Conservation (phyloP, 2,888 invertebrate species). For the Epirrhoe tristata region DNA sequence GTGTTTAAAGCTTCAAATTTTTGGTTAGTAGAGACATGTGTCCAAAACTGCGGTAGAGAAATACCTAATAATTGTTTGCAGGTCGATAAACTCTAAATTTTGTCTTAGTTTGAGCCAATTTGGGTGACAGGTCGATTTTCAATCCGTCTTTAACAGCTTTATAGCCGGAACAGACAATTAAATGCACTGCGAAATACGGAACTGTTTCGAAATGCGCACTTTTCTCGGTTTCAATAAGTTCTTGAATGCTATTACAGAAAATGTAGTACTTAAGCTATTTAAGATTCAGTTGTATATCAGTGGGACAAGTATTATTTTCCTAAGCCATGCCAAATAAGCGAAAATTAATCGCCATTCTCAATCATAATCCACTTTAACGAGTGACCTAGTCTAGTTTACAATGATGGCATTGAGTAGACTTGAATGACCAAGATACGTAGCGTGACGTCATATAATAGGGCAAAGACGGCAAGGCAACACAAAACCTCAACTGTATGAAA, state of each 20-base stretch:
- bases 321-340: conserved; percentile 6
- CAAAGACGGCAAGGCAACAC: conserved; percentile 64
- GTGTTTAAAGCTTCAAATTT: no score
- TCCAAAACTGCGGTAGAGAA: no score
- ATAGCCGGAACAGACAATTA: no score
- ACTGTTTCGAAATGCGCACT: no score
- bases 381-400: conserved; percentile 33
- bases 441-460: conserved; percentile 37
- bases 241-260: not conserved
- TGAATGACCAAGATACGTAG: conserved; percentile 43
- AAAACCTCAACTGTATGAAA: conserved; percentile 60
- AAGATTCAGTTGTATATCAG: not conserved
- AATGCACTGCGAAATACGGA: no score
- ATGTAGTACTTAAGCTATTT: not conserved
- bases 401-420: conserved; percentile 36
- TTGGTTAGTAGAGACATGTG: no score
- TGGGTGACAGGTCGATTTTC: no score
- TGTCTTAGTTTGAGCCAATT: no score
- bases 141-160: no score
- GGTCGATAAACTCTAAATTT: no score
- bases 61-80: no score
- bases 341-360: conserved; percentile 15
- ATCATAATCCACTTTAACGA: conserved; percentile 21
- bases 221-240: no score
- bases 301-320: not conserved